Evolutionary conservation across 1,140 invertebrate genomes (phyloP), one percentile per base, ranked within the genome.

Genomic region (Listronotus oregonensis): DNA sequence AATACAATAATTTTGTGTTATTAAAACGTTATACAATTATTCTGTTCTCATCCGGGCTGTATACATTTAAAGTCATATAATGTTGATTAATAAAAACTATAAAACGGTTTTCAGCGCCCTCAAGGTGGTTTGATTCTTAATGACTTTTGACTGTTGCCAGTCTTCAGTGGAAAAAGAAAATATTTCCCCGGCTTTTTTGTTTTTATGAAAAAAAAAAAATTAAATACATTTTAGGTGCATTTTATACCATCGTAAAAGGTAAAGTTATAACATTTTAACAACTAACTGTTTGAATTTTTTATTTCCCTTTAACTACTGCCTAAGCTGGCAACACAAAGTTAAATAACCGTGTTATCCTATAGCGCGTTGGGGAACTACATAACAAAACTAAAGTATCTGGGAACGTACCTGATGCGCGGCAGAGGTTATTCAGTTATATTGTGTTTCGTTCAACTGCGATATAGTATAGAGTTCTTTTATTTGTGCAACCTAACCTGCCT

Each of bases 341-440:
- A 47, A 47, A 47, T 47, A 3, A 5, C 44, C 11, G 44, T 47
- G 11, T 47, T 15, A 47, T 47, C 44, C 44, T 47, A 47, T 47
- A 47, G 12, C 18, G 44, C 44, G 15, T 17, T 47, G 18, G 44
- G 11, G 11, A 47, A 12, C 44, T 47, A 47, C 44, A 47, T 47
- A 47, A 47, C 9, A 47, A 12, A 47, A 47, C 44, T 14, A 14
- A 47, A 47, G 44, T 47, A 17, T 47, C 44, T 3, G 3, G 1
- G 3, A 47, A 47, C 44, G 44, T 47, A 47, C 44, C 2, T 47
- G 44, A 12, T 14, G 44, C 15, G 9, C 9, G 44, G 44, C 44
- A 47, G 44, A 5, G 12, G 15, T 47, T 47, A 47, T 47, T 47
- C 44, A 47, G 44, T 47, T 47, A 47, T 47, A 47, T 47, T 47